Base-by-base conservation (phyloP, 2,113 vertebrate genomes). In the Gavialis gangeticus region DNA sequence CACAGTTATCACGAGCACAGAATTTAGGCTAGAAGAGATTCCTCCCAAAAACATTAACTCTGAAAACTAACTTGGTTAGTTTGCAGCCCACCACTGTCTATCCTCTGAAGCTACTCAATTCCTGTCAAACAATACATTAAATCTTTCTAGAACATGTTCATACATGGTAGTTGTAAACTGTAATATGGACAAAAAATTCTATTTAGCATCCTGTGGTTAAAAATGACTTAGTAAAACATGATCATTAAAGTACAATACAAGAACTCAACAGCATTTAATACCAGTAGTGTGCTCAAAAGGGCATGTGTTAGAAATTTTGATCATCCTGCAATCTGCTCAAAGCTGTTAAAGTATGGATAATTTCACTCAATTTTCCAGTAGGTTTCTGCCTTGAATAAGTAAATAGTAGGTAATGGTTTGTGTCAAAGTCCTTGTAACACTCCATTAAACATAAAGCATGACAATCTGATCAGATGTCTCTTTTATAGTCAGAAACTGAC, bases 391-490 rank as follows among this genome's bases (percentile, higher is more conserved):
- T 97, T 97, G 97, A 98, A 98, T 98, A 98, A 99, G 98, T 99
- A 99, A 99, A 99, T 98, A 98, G 97, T 96, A 98, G 98, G 98
- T 99, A 99, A 99, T 99, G 98, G 98, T 97, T 99, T 99, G 98
- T 99, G 98, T 98, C 98, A 98, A 98, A 98, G 98, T 98, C 98
- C 98, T 97, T 97, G 98, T 97, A 98, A 98, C 99, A 98, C 98
- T 98, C 98, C 98, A 99, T 99, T 99, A 99, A 98, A 98, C 98
- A 98, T 82, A 97, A 98, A 98, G 97, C 97, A 97, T 98, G 98
- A 98, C 98, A 98, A 98, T 98, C 98, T 98, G 98, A 99, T 98
- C 98, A 97, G 98, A 98, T 98, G 97, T 98, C 98, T 98, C 97
- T 98, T 98, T 98, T 98, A 97, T 96, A 98, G 97, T 97, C 98